A percentile compares a stretch with the other conserved stretches of the same genome.
Evolutionary conservation across 2,113 vertebrate species (phyloP).

Genomic region (Aphyosemion australe): DNA sequence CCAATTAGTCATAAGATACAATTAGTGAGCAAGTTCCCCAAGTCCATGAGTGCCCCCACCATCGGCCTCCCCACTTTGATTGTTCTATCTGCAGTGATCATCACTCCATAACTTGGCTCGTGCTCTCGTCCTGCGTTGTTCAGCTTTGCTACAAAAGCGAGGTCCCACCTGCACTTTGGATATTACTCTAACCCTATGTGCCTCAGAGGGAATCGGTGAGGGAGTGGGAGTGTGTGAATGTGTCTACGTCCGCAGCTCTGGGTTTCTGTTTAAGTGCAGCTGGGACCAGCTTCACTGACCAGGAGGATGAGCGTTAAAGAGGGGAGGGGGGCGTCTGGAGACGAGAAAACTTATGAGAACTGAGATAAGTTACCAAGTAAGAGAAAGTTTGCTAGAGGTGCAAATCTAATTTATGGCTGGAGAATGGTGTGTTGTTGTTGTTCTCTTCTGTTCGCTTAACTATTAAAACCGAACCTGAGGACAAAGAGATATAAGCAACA

Average conservation of each 20-base stretch:
- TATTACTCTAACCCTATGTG: constrained; percentile 72
- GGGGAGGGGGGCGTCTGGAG: constrained; percentile 47
- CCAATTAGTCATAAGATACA: constrained; percentile 86
- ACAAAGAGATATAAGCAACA: constrained; percentile 50
- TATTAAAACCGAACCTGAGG: constrained; percentile 74
- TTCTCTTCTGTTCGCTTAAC: constrained; percentile 54
- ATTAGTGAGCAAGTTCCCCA: constrained; percentile 78
- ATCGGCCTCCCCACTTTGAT: constrained; percentile 67
- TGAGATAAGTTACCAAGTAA: constrained; percentile 74
- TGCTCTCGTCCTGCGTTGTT: constrained; percentile 59
- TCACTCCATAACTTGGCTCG: constrained; percentile 72
- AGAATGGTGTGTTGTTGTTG: constrained; percentile 60
- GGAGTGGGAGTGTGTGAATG: constrained; percentile 72
- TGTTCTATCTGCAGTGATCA: constrained; percentile 77
- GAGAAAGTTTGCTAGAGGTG: constrained; percentile 74
- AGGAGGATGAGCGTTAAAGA: constrained; percentile 61
- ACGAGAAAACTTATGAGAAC: constrained; percentile 72
- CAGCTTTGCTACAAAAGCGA: constrained; percentile 54
- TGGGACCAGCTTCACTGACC: constrained; percentile 76
- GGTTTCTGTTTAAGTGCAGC: constrained; percentile 76
- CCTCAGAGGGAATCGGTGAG: constrained; percentile 65
- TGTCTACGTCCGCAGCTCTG: constrained; percentile 77
- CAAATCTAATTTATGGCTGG: constrained; percentile 74
- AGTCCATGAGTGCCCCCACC: constrained; percentile 71
- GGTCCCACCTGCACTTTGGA: constrained; percentile 79